Base-by-base conservation (phyloP, 2,113 vertebrate species). In the Enhydra lutris region DNA sequence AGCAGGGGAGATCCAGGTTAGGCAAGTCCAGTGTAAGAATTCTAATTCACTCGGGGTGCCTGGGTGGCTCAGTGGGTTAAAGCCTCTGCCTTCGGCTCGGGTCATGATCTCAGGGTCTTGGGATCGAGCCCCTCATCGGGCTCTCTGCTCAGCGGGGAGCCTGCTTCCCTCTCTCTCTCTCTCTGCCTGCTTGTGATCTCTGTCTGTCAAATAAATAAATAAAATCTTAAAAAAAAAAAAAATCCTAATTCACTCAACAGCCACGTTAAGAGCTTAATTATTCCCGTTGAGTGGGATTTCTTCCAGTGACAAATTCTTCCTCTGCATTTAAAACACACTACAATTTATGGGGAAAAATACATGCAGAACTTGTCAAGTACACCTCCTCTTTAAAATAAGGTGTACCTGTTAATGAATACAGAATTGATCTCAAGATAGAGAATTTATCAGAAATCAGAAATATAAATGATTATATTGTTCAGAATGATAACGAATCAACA, bases 401-500 rank as follows among this genome's bases (percentile, higher is more conserved):
- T 29, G 0, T 55, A 45, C 52, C 20, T 92, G 42, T 78, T 92
- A 47, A 36, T 96, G 47, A 82, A 80, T 39, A 86, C 20, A 69
- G 42, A 97, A 91, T 29, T 92, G 79, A 92, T 63, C 31, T 15
- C 17, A 2, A 87, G 39, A 91, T 36, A 92, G 14, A 97, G 78
- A 93, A 69, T 73, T 42, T 85, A 88, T 85, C 42, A 73, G 65
- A 91, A 97, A 57, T 92, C 73, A 94, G 55, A 86, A 71, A 80
- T 47, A 61, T 65, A 74, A 87, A 83, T 86, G 59, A 63, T 89
- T 50, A 47, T 11, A n/a, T n/a, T 63, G 71, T 87, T 67, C 76
- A 74, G 80, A 88, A 81, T n/a, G 36, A 80, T 61, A 23, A 45
- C 1, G 3, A 73, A 59, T 45, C 24, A 55, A 20, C 21, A 71